Percentiles rank a stretch among this genome's conserved stretches.
These are phyloP conservation scores for Dicycla oo DNA, from an alignment of 2,888 invertebrate genomes.

Conservation along the genomic window DNA sequence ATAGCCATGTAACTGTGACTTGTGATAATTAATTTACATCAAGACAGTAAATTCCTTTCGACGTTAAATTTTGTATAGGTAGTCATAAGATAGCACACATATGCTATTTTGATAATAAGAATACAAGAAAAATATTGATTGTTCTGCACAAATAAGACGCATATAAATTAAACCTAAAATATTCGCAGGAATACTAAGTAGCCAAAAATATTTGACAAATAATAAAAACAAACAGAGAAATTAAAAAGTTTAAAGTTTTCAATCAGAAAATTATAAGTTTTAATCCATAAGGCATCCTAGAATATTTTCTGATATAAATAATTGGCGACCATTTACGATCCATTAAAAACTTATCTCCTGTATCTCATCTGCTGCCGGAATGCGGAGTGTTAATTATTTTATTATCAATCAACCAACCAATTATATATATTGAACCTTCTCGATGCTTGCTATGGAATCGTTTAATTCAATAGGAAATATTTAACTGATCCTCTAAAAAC, in stretches of 20 bases:
- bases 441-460: constrained; percentile 54
- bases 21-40: constrained; percentile 54
- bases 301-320: constrained; percentile 42
- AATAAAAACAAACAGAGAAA: not conserved
- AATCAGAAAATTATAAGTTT: constrained; percentile 15
- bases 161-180: not conserved
- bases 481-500: not conserved
- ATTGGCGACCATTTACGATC: constrained; percentile 46
- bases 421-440: constrained; percentile 62
- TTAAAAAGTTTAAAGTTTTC: not conserved
- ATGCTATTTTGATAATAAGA: constrained; percentile 17
- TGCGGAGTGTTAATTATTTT: constrained; percentile 55
- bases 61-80: constrained; percentile 8
- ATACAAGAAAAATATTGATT: not conserved
- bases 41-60: constrained; percentile 44
- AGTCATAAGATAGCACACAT: constrained; percentile 39
- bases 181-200: too few relatives aligned
- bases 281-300: not conserved
- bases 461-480: constrained; percentile 73
- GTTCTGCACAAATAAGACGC: not conserved
- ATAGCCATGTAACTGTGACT: constrained; percentile 54
- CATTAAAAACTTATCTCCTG: constrained; percentile 49
- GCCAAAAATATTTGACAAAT: not conserved
- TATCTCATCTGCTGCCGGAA: constrained; percentile 46
- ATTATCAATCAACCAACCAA: constrained; percentile 62